phyloP scores from a whole-genome alignment of 2,797 vertebrate species.

The Microcaecilia unicolor region DNA sequence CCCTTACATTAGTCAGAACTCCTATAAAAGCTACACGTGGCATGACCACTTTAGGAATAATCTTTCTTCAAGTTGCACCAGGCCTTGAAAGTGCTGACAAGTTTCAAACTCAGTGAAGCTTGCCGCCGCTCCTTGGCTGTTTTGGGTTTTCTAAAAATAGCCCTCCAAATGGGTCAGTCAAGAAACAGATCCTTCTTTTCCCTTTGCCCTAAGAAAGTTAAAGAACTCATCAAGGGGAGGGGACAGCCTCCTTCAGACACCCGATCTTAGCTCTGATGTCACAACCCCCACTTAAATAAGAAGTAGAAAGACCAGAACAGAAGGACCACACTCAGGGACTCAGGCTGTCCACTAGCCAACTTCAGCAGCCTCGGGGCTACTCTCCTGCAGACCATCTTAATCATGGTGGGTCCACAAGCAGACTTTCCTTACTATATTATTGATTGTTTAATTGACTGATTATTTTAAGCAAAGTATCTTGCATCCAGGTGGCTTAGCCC shows the following conservation, averaged over 20 bases:
- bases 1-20: slow-evolving; percentile 4
- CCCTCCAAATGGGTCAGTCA: slow-evolving; percentile 32
- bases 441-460: too few relatives aligned
- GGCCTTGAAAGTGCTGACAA: slow-evolving; percentile 51
- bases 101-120: slow-evolving; percentile 25
- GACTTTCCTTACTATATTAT: slow-evolving; percentile 12
- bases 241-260: slow-evolving; percentile 55
- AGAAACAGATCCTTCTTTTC: slow-evolving; percentile 58
- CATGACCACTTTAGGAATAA: slow-evolving; percentile 10
- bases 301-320: slow-evolving; percentile 52
- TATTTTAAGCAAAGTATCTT: not conserved
- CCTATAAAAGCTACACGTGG: slow-evolving; percentile 14
- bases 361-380: slow-evolving; percentile 44
- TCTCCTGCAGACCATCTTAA: slow-evolving; percentile 57
- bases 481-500: slow-evolving; percentile 9
- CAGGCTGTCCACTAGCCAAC: slow-evolving; percentile 50
- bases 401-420: slow-evolving; percentile 84
- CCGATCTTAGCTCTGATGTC: slow-evolving; percentile 67
- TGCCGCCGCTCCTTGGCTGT: slow-evolving; percentile 33
- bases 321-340: slow-evolving; percentile 74
- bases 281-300: slow-evolving; percentile 74
- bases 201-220: slow-evolving; percentile 98
- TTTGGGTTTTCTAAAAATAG: slow-evolving; percentile 76
- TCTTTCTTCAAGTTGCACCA: slow-evolving; percentile 2
- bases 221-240: slow-evolving; percentile 67